Evolutionary conservation across 30 jellyfish, hydroid and myxozoan species (phyloP).

Genomic region (Aurelia sp.): DNA sequence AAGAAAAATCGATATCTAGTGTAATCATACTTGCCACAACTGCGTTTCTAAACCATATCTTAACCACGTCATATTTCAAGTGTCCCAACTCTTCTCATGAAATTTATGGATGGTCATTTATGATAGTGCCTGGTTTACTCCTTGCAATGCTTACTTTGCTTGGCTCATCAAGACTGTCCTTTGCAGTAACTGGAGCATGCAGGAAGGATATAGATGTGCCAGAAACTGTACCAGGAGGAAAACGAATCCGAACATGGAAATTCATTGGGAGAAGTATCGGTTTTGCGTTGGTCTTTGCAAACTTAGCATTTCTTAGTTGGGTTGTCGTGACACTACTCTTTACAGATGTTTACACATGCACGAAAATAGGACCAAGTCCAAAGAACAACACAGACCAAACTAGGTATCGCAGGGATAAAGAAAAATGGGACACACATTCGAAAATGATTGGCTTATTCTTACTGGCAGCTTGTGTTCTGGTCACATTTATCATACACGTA

Average conservation of each 20-base stretch:
- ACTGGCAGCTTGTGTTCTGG: constrained; percentile 1
- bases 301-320: constrained; percentile 28
- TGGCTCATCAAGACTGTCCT: not conserved
- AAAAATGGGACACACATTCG: constrained; percentile 1
- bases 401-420: not conserved
- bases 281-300: not conserved
- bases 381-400: not conserved
- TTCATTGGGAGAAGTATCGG: not conserved
- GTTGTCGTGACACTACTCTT: constrained; percentile 11
- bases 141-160: not conserved
- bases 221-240: not conserved
- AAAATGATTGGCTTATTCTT: constrained; percentile 31
- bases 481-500: not conserved
- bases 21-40: not conserved
- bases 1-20: not conserved
- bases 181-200: constrained; percentile 14
- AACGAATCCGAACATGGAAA: not conserved
- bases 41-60: constrained; percentile 7
- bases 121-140: constrained; percentile 25
- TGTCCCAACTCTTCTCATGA: constrained; percentile 7
- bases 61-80: constrained; percentile 7
- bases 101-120: constrained; percentile 23
- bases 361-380: constrained; percentile 28
- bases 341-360: constrained; percentile 39
- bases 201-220: constrained; percentile 22